These are phyloP conservation scores for Aptenodytes patagonicus DNA, from an alignment of 2,113 vertebrate species.

Conservation along the genomic window DNA sequence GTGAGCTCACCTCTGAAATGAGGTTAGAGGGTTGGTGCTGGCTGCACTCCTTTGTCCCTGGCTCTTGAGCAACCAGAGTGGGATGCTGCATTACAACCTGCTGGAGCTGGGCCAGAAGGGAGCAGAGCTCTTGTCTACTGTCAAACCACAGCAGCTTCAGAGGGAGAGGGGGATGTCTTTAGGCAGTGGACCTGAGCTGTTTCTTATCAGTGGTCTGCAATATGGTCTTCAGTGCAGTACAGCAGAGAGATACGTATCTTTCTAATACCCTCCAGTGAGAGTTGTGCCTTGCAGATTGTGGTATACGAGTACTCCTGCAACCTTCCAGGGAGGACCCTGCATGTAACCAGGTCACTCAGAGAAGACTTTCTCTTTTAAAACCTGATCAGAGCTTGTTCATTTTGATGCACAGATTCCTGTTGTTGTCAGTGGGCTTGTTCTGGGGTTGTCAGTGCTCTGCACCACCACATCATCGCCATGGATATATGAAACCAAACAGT, in stretches of 20 bases:
- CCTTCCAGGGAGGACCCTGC: neutral
- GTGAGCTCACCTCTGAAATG: neutral
- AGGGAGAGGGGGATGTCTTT: neutral
- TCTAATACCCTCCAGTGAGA: neutral
- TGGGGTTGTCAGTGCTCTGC: neutral
- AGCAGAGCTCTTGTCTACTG: neutral
- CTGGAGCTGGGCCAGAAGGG: neutral
- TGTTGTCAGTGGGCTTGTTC: neutral
- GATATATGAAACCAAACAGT: neutral
- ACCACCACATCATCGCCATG: neutral
- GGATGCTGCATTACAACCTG: neutral
- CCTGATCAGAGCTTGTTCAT: neutral
- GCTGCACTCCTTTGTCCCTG: accelerated
- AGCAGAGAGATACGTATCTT: neutral
- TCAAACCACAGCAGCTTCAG: neutral
- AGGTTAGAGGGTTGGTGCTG: neutral
- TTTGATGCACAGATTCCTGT: neutral
- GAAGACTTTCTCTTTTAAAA: neutral
- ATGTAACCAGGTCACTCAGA: neutral
- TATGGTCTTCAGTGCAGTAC: neutral
- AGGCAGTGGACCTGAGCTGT: neutral
- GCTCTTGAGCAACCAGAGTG: neutral
- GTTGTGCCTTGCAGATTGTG: neutral
- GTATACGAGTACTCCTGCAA: neutral
- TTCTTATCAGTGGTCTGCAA: accelerated